A percentile compares a stretch with the other conserved stretches of the same genome.
phyloP scores from a whole-genome alignment of 2,888 invertebrate genomes.

The Leptopterna dolabrata region DNA sequence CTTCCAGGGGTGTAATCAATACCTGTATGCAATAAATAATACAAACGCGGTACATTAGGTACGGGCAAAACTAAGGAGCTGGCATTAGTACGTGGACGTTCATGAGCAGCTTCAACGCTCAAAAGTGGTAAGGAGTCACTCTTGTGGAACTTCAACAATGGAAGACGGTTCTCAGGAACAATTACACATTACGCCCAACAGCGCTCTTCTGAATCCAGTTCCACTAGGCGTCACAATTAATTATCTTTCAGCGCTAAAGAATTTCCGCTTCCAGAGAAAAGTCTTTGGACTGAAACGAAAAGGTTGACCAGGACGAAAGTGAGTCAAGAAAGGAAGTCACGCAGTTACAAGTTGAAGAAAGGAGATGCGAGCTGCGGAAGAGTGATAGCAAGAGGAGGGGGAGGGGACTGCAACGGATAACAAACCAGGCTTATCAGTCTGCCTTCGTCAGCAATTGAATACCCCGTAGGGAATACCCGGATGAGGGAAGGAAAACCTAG shows the following conservation, averaged over 20 bases:
- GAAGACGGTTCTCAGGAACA: not conserved
- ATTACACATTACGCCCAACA: not conserved
- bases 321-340: not conserved
- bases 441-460: not conserved
- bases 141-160: not conserved
- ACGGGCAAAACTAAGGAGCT: no score
- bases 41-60: no score
- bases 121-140: not conserved
- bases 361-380: not conserved
- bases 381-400: no score
- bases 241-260: not conserved
- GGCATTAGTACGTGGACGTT: no score
- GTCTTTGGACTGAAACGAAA: not conserved
- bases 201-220: not conserved
- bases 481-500: not conserved
- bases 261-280: not conserved
- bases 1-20: no score
- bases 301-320: not conserved
- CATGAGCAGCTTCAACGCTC: not conserved
- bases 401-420: not conserved
- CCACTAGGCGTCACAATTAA: slow-evolving; percentile 2
- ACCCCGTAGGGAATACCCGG: not conserved
- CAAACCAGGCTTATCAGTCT: not conserved
- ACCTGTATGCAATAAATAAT: no score
- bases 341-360: not conserved